Percentiles rank a stretch among this genome's conserved stretches.
Conservation (phyloP, 2,113 vertebrate genomes). For the Sylvia atricapilla region DNA sequence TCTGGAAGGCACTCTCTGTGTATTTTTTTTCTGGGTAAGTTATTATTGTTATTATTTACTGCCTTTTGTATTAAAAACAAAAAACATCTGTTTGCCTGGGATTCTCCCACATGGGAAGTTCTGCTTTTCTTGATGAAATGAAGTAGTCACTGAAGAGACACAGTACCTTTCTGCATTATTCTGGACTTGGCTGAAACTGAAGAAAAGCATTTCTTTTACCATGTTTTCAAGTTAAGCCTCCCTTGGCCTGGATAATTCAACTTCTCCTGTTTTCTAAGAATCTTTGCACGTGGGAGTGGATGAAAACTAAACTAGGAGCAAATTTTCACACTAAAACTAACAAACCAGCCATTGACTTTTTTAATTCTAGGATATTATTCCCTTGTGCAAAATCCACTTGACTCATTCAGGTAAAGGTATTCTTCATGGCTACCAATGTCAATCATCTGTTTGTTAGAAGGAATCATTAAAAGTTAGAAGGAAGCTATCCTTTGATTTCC, state of each 20-base stretch:
- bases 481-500: background rate
- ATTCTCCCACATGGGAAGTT: background rate
- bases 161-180: background rate
- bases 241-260: background rate
- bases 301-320: background rate
- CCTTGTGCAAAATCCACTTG: background rate
- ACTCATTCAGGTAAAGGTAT: background rate
- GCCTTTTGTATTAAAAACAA: background rate
- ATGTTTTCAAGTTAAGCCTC: background rate
- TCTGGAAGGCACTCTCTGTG: background rate
- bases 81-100: background rate
- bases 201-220: background rate
- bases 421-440: background rate
- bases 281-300: background rate
- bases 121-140: slow-evolving; percentile 1
- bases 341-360: background rate
- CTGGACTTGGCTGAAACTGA: background rate
- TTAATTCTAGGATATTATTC: background rate
- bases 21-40: background rate
- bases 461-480: background rate
- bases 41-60: background rate
- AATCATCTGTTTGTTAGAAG: background rate
- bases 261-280: background rate
- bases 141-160: background rate
- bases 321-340: background rate